A percentile compares a stretch with the other conserved stretches of the same genome.
Evolutionary conservation across 2,888 invertebrate genomes (phyloP).

Genomic region (Drosophila anceps): DNA sequence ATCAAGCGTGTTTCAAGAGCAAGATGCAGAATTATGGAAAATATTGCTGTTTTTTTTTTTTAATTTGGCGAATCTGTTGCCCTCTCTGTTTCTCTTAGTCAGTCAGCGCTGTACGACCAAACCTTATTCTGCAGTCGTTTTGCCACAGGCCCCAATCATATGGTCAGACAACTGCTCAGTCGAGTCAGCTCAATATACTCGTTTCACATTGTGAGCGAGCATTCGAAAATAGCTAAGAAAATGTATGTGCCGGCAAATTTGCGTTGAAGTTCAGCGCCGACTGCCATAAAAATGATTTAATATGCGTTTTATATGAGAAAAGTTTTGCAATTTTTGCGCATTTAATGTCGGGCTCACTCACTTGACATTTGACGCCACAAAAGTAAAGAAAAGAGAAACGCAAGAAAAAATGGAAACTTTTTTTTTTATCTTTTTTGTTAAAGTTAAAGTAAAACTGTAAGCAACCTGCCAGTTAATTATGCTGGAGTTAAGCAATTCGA

Average conservation of each 20-base stretch:
- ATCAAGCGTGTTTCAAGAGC: neutral
- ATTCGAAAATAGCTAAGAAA: constrained; percentile 40
- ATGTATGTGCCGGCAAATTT: constrained; percentile 48
- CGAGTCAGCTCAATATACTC: neutral
- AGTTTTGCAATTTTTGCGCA: constrained; percentile 79
- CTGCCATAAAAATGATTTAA: constrained; percentile 80
- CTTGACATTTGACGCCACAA: constrained; percentile 66
- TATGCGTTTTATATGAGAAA: constrained; percentile 79
- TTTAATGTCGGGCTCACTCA: constrained; percentile 61
- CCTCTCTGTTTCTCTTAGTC: no score
- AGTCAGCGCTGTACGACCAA: no score
- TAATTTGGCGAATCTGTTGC: no score
- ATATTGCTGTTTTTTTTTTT: neutral
- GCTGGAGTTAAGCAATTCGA: constrained; percentile 24
- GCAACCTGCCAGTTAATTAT: constrained; percentile 48
- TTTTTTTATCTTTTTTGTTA: constrained; percentile 13
- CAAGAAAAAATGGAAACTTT: neutral
- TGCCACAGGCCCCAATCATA: no score
- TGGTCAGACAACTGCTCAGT: no score
- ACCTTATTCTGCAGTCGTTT: no score
- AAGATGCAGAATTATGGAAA: neutral
- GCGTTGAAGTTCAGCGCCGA: constrained; percentile 40
- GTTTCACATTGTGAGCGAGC: neutral
- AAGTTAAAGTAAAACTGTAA: constrained; percentile 25
- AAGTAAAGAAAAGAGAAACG: neutral